Evolutionary conservation across 2,888 invertebrate genomes (phyloP).

Genomic region (Loripinus fragilis): DNA sequence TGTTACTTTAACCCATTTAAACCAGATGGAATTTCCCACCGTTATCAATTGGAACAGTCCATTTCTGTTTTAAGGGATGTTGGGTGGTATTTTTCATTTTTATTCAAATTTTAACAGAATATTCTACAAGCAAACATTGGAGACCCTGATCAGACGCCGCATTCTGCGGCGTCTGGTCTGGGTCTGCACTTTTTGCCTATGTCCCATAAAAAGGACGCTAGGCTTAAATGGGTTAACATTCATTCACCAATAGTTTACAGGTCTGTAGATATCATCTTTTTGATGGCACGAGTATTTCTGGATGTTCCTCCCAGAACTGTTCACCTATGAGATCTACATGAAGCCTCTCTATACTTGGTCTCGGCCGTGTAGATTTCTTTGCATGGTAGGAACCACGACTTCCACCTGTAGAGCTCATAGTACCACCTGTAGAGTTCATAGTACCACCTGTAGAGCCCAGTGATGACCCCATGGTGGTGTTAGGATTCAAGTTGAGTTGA

Average conservation of each 20-base stretch:
- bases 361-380: conserved; percentile 37
- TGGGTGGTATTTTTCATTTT: too few species aligned
- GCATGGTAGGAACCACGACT: conserved; percentile 21
- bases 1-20: too few species aligned
- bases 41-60: too few species aligned
- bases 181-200: neutral
- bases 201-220: too few species aligned
- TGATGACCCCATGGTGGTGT: neutral
- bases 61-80: too few species aligned
- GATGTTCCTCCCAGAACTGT: conserved; percentile 92
- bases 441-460: conserved; percentile 13
- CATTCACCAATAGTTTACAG: too few species aligned
- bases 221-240: neutral
- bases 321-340: conserved; percentile 94
- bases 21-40: too few species aligned
- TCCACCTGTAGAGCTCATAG: conserved; percentile 84
- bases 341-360: conserved; percentile 79
- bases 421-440: conserved; percentile 80
- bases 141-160: too few species aligned
- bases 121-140: too few species aligned
- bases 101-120: too few species aligned
- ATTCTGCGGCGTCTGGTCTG: neutral
- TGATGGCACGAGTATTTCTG: conserved; percentile 71
- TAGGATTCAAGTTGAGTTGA: conserved; percentile 38
- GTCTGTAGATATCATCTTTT: conserved; percentile 43